A percentile compares a stretch with the other conserved stretches of the same genome.
Evolutionary conservation across 2,113 vertebrate genomes (phyloP).

Genomic region (Spheniscus mendiculus): DNA sequence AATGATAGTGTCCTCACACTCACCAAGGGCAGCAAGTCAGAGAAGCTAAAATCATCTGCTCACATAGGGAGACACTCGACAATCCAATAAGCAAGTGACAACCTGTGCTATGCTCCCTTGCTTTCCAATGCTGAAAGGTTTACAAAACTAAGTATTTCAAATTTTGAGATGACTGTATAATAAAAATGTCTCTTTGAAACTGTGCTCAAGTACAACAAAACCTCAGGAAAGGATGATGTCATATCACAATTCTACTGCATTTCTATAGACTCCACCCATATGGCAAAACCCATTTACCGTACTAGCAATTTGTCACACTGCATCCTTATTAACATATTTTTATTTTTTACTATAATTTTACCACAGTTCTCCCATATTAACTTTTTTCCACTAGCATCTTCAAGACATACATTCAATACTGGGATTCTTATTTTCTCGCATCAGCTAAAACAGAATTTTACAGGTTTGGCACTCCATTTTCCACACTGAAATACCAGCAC

Average conservation of each 20-base stretch:
- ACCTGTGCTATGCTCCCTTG: neutral
- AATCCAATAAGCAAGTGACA: neutral
- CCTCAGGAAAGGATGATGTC: neutral
- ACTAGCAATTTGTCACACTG: neutral
- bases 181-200: neutral
- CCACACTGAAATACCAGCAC: neutral
- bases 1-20: neutral
- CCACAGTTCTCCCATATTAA: neutral
- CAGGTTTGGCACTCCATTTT: neutral
- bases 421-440: neutral
- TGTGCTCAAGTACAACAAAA: neutral
- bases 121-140: neutral
- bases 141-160: neutral
- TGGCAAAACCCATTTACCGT: neutral
- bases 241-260: neutral
- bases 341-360: neutral
- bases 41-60: neutral
- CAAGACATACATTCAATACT: neutral
- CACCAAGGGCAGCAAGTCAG: neutral
- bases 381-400: neutral
- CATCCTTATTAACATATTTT: neutral
- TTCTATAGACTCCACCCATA: neutral
- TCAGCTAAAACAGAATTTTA: neutral
- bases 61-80: neutral
- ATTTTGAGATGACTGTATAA: neutral